Percentiles rank a stretch among this genome's conserved stretches.
phyloP scores from a whole-genome alignment of 2,888 invertebrate species.

The Dyspetes luteomarginatus region DNA sequence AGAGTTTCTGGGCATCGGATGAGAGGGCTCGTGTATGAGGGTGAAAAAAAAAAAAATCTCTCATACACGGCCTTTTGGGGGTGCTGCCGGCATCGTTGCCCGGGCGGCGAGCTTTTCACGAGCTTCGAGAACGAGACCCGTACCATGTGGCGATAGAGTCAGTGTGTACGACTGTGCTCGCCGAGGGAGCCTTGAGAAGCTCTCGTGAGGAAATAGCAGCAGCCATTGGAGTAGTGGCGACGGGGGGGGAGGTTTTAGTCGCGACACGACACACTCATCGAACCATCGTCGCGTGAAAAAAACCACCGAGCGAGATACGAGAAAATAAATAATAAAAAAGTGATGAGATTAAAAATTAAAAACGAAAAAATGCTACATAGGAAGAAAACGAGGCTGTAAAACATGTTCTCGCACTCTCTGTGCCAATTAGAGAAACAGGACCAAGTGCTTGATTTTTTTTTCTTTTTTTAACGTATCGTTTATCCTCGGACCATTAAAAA shows the following conservation, averaged over 20 bases:
- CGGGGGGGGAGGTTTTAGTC: slow-evolving; percentile 56
- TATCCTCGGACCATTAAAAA: slow-evolving; percentile 8
- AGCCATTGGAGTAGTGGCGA: background rate
- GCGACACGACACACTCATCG: slow-evolving; percentile 70
- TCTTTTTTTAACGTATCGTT: slow-evolving; percentile 18
- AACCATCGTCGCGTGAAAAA: slow-evolving; percentile 75
- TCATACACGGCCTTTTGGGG: background rate
- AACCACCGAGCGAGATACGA: slow-evolving; percentile 34
- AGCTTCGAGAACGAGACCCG: slow-evolving; percentile 36
- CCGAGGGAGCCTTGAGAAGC: slow-evolving; percentile 43
- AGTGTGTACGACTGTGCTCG: slow-evolving; percentile 22
- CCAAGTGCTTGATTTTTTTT: background rate
- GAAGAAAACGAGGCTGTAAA: slow-evolving; percentile 30
- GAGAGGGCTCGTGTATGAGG: slow-evolving; percentile 55
- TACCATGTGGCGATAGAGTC: slow-evolving; percentile 12
- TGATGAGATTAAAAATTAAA: background rate
- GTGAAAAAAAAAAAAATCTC: slow-evolving; percentile 25
- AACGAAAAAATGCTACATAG: slow-evolving; percentile 12
- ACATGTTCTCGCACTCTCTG: background rate
- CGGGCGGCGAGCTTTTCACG: slow-evolving; percentile 54
- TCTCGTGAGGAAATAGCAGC: slow-evolving; percentile 30
- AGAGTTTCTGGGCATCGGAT: slow-evolving; percentile 54
- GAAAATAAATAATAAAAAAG: slow-evolving; percentile 23
- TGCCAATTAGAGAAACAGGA: slow-evolving; percentile 47
- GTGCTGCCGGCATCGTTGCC: slow-evolving; percentile 47